A percentile compares a stretch with the other conserved stretches of the same genome.
Conservation (phyloP, 2,113 vertebrate genomes). For the Petaurus breviceps region DNA sequence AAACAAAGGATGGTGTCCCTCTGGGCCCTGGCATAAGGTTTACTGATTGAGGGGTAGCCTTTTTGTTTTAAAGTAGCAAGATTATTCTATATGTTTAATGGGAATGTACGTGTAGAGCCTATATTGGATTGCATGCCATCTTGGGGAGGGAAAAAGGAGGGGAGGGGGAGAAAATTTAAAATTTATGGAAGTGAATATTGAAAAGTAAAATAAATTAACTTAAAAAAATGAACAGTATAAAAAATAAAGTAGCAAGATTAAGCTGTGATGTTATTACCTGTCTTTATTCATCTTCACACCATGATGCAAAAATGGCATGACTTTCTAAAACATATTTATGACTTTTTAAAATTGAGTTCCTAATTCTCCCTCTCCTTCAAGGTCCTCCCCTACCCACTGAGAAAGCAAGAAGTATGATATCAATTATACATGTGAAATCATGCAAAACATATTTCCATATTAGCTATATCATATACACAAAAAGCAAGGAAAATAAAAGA, state of each 20-base stretch:
- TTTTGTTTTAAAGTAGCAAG: not conserved
- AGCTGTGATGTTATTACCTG: not conserved
- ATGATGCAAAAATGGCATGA: not conserved
- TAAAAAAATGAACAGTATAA: no score
- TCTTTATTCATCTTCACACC: not conserved
- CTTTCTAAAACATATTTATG: not conserved
- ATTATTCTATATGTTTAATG: no score
- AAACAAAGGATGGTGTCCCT: not conserved
- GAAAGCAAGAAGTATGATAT: not conserved
- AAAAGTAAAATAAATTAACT: no score
- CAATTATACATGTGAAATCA: not conserved
- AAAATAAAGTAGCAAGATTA: not conserved
- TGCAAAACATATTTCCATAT: not conserved
- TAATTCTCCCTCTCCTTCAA: no score
- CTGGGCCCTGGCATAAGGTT: not conserved
- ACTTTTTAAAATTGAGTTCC: not conserved
- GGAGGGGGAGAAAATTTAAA: no score
- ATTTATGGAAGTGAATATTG: no score
- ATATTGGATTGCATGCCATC: no score
- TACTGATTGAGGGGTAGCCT: not conserved
- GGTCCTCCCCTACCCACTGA: not conserved
- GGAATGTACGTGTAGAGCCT: no score
- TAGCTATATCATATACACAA: not conserved
- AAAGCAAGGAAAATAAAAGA: not conserved
- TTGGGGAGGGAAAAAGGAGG: no score